phyloP scores from a whole-genome alignment of 2,888 invertebrate genomes.

The Cheilosia vernalis region DNA sequence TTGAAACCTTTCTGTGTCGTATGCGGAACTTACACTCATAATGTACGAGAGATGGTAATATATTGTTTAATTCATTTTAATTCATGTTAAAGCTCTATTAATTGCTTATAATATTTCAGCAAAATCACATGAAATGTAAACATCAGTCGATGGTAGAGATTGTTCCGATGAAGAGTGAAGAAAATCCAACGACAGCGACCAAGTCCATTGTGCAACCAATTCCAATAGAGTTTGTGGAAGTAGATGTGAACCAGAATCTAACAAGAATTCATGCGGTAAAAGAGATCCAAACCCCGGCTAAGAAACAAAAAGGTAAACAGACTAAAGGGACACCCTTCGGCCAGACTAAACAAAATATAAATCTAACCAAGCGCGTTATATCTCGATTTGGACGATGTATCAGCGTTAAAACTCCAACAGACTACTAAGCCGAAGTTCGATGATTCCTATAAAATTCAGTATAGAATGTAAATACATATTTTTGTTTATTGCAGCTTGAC shows the following conservation, averaged over 20 bases:
- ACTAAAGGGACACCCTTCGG: conserved; percentile 4
- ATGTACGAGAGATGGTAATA: conserved; percentile 60
- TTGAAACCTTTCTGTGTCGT: conserved; percentile 68
- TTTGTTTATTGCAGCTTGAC: too few species aligned
- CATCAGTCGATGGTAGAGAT: conserved; percentile 51
- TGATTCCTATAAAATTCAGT: neutral
- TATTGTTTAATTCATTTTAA: neutral
- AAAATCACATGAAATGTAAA: conserved; percentile 63
- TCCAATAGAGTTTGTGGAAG: neutral
- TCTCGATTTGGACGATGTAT: conserved; percentile 69
- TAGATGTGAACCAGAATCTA: conserved; percentile 27
- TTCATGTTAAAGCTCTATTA: too few species aligned
- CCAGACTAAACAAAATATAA: conserved; percentile 22
- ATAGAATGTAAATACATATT: neutral
- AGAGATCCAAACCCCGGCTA: neutral
- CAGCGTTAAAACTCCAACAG: conserved; percentile 57
- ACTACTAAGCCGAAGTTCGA: neutral
- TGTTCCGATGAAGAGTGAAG: conserved; percentile 1
- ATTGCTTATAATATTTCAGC: conserved; percentile 33
- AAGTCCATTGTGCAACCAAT: neutral
- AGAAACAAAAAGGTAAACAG: conserved; percentile 26
- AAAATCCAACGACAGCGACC: too few species aligned
- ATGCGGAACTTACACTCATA: conserved; percentile 53
- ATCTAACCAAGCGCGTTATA: conserved; percentile 38
- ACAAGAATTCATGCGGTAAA: neutral